Evolutionary conservation across 2,797 vertebrate species (phyloP).

Genomic region (Somateria mollissima): DNA sequence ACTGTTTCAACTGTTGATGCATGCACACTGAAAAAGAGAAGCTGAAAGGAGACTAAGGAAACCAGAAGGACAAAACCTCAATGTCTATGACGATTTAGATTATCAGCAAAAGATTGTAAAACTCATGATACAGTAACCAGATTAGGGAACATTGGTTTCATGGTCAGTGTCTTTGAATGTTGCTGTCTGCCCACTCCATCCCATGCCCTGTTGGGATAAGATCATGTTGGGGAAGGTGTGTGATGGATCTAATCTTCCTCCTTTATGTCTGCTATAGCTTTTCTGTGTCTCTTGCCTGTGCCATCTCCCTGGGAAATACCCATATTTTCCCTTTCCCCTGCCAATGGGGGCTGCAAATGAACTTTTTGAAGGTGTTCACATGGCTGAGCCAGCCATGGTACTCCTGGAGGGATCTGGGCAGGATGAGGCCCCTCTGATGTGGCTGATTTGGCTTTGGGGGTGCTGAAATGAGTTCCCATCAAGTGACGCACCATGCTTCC

Average conservation of each 20-base stretch:
- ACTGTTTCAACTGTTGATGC: accelerated
- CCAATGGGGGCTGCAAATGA: neutral
- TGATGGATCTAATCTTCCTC: neutral
- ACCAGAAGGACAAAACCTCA: neutral
- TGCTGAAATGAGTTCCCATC: neutral
- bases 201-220: neutral
- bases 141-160: neutral
- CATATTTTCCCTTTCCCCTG: neutral
- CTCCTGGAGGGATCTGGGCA: neutral
- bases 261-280: neutral
- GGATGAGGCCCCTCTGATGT: neutral
- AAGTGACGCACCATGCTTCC: neutral
- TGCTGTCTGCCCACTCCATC: neutral
- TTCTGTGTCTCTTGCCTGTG: neutral
- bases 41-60: neutral
- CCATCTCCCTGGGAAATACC: neutral
- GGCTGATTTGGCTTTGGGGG: neutral
- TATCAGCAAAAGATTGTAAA: neutral
- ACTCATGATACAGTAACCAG: neutral
- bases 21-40: neutral
- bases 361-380: neutral
- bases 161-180: neutral
- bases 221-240: neutral
- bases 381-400: neutral
- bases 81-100: neutral